Evolutionary conservation across 2,113 vertebrate species (phyloP).

Genomic region (Sander lucioperca): DNA sequence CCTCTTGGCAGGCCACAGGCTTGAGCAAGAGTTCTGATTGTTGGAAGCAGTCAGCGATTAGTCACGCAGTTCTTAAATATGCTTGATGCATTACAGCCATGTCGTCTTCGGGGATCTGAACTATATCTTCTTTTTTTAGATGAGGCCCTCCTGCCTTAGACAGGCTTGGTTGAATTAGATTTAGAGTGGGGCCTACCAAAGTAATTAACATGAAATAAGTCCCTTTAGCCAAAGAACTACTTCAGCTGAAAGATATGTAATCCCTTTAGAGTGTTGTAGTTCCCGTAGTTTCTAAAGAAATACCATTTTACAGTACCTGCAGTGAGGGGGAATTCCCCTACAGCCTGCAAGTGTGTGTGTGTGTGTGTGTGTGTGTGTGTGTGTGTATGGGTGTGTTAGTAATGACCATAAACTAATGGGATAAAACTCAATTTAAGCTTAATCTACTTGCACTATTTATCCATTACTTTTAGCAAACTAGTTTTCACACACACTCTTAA

Average conservation of each 20-base stretch:
- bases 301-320: slow-evolving; percentile 35
- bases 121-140: slow-evolving; percentile 31
- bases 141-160: slow-evolving; percentile 18
- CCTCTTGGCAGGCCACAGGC: slow-evolving; percentile 29
- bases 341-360: slow-evolving; percentile 14
- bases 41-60: slow-evolving; percentile 58
- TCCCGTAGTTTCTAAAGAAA: slow-evolving; percentile 45
- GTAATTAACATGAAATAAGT: slow-evolving; percentile 58
- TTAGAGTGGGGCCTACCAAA: slow-evolving; percentile 38
- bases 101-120: slow-evolving; percentile 32
- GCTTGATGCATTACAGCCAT: slow-evolving; percentile 49
- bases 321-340: slow-evolving; percentile 45
- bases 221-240: slow-evolving; percentile 32
- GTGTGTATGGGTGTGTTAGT: no score
- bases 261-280: slow-evolving; percentile 34
- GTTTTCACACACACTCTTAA: no score
- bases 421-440: no score
- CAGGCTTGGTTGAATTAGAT: slow-evolving; percentile 37
- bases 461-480: no score
- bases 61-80: slow-evolving; percentile 53
- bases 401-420: slow-evolving; percentile 6
- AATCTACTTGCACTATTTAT: no score
- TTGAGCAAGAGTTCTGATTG: slow-evolving; percentile 53
- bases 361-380: neutral
- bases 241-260: slow-evolving; percentile 53